Evolutionary conservation across 2,113 vertebrate genomes (phyloP).

Genomic region (Psephotus haematonotus): DNA sequence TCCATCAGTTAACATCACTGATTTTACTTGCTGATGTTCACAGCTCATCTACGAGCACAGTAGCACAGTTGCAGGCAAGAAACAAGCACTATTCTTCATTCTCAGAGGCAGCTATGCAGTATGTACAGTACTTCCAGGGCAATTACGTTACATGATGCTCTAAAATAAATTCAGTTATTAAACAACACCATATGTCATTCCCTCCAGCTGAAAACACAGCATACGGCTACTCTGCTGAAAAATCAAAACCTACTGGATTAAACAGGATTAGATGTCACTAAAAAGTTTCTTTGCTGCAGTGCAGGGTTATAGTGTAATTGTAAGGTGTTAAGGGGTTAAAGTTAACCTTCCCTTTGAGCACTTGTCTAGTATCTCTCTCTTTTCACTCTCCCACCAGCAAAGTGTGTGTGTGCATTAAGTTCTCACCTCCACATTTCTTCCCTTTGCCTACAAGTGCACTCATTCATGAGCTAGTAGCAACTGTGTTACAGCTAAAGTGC

Average conservation of each 20-base stretch:
- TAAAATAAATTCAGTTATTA: constrained; percentile 59
- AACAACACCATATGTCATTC: constrained; percentile 37
- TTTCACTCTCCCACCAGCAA: background rate
- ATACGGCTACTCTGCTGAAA: background rate
- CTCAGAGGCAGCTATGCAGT: background rate
- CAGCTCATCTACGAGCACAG: background rate
- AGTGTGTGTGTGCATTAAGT: background rate
- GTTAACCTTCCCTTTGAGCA: background rate
- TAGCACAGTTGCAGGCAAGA: background rate
- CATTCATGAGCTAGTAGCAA: background rate
- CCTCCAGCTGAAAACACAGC: constrained; percentile 32
- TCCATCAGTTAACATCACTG: background rate
- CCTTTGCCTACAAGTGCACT: background rate
- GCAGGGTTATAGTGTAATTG: background rate
- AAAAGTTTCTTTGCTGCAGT: background rate
- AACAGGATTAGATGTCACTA: background rate
- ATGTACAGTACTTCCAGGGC: background rate
- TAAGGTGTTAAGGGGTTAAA: background rate
- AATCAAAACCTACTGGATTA: background rate
- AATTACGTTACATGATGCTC: constrained; percentile 15
- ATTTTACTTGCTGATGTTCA: background rate
- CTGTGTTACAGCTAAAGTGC: background rate
- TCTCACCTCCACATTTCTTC: background rate
- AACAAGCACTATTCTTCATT: background rate
- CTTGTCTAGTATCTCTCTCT: background rate